Conservation (phyloP, 2,888 invertebrate species). For the Deilephila porcellus region DNA sequence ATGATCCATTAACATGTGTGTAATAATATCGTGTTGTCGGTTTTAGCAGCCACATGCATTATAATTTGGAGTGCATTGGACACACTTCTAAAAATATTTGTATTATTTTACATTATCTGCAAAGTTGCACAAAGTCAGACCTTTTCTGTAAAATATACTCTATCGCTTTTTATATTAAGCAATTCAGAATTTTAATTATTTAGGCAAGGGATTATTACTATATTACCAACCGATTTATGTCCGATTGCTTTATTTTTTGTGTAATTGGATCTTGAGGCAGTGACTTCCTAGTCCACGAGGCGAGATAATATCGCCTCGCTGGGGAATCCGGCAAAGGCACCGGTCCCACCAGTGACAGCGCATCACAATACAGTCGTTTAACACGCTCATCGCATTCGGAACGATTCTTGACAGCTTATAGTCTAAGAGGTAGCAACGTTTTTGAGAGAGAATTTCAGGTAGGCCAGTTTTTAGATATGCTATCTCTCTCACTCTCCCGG, state of each 20-base stretch:
- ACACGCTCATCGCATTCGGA: constrained; percentile 80
- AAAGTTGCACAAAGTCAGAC: too few relatives aligned
- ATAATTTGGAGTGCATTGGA: too few relatives aligned
- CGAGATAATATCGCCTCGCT: constrained; percentile 68
- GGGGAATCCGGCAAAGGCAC: constrained; percentile 65
- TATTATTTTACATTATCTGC: too few relatives aligned
- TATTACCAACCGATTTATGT: constrained; percentile 51
- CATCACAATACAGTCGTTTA: constrained; percentile 80
- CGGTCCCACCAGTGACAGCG: constrained; percentile 72
- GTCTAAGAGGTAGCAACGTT: too few relatives aligned
- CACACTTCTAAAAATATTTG: too few relatives aligned
- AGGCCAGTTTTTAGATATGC: too few relatives aligned
- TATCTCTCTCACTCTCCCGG: too few relatives aligned
- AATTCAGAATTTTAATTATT: constrained; percentile 40
- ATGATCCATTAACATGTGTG: too few relatives aligned
- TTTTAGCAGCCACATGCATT: too few relatives aligned
- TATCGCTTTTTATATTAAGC: constrained; percentile 34
- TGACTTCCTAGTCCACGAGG: constrained; percentile 66
- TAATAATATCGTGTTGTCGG: too few relatives aligned
- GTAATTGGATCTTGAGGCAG: constrained; percentile 46
- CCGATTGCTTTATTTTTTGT: constrained; percentile 59
- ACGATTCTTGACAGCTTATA: constrained; percentile 76
- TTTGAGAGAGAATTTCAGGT: too few relatives aligned
- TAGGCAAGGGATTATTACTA: constrained; percentile 49
- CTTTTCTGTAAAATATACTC: too few relatives aligned